Evolutionary conservation across 2,113 vertebrate species (phyloP).

Genomic region (Lophura nycthemera): DNA sequence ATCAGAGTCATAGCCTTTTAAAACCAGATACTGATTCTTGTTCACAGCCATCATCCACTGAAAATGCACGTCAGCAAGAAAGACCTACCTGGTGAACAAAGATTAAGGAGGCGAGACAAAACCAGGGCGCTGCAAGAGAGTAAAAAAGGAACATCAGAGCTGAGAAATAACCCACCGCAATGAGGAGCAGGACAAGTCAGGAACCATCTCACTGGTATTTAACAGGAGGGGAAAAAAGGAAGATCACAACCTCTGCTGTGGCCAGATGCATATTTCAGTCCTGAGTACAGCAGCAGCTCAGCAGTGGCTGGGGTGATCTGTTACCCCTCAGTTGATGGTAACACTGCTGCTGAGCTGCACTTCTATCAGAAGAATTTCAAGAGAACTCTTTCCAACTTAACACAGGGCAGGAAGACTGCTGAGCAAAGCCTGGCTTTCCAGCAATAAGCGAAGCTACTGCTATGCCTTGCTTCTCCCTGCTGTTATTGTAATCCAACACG

Average conservation of each 20-base stretch:
- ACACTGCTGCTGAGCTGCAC: background rate
- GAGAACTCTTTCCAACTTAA: background rate
- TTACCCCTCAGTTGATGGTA: background rate
- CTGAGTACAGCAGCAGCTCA: background rate
- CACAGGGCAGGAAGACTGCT: background rate
- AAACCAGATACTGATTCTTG: background rate
- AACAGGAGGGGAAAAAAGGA: background rate
- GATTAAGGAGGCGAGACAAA: background rate
- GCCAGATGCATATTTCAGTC: background rate
- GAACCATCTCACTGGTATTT: background rate
- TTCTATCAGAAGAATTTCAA: background rate
- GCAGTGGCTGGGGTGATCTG: background rate
- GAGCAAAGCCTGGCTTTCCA: background rate
- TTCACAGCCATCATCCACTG: background rate
- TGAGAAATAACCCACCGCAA: background rate
- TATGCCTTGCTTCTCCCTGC: background rate
- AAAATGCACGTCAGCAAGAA: background rate
- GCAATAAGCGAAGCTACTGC: background rate
- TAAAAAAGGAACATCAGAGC: rapidly evolving
- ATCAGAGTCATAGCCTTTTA: background rate
- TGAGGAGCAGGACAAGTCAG: background rate
- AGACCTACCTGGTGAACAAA: background rate
- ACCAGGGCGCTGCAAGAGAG: background rate
- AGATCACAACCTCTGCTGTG: background rate
- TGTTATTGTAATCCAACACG: background rate